Evolutionary conservation across 2,797 vertebrate genomes (phyloP).

Genomic region (Argya squamiceps): DNA sequence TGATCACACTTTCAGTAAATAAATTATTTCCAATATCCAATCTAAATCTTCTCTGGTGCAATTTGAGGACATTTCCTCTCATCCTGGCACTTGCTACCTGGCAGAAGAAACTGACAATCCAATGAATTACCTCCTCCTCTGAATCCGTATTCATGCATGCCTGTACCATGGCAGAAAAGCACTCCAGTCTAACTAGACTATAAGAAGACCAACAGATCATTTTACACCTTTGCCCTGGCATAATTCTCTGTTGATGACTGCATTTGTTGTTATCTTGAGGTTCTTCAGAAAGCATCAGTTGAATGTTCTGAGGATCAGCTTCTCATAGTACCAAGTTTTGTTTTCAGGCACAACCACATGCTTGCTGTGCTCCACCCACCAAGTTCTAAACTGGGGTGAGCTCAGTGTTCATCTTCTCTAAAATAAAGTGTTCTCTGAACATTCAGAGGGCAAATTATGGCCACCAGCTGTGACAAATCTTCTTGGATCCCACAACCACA

Average conservation of each 20-base stretch:
- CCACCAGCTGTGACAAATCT: not conserved
- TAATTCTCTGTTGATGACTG: not conserved
- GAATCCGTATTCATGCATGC: not conserved
- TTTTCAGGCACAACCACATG: not conserved
- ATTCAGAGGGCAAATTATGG: not conserved
- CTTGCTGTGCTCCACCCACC: not conserved
- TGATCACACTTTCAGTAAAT: not conserved
- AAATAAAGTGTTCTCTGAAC: not conserved
- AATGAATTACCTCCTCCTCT: not conserved
- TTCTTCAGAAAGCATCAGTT: not conserved
- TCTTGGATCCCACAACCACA: not conserved
- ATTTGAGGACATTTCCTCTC: not conserved
- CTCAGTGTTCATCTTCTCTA: not conserved
- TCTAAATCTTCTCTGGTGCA: not conserved
- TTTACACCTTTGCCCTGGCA: not conserved
- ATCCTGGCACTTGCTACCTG: not conserved
- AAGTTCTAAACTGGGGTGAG: not conserved
- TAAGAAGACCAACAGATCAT: not conserved
- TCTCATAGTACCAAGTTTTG: not conserved
- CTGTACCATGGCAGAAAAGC: not conserved
- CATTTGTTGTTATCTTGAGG: not conserved
- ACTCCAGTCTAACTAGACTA: not conserved
- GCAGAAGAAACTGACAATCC: not conserved
- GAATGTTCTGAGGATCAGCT: not conserved
- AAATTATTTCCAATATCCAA: not conserved